Evolutionary conservation across 2,113 vertebrate genomes (phyloP), one percentile per base, ranked within the genome.

Genomic region (Phalacrocorax pelagicus): DNA sequence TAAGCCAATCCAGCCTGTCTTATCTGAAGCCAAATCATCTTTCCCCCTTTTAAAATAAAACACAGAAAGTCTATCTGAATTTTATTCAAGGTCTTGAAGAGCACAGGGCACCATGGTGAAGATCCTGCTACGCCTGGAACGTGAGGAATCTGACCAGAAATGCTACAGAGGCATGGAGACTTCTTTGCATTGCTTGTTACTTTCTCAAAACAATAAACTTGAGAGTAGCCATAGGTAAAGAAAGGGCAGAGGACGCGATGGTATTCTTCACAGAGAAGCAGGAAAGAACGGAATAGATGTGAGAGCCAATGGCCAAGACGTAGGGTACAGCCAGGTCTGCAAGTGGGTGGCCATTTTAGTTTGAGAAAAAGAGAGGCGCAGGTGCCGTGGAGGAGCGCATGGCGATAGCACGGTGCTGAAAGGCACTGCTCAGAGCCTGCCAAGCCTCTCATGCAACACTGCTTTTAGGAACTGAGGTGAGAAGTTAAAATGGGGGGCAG

Each of bases 381-480:
- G 21, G 44, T 52, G 61, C 26, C 10, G 0, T 1, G 10, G 47
- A 54, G 42, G 57, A 49, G 47, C 2, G 1, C 29, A 6, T 1
- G 18, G 69, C 1, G 27, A 46, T 4, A 88, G 59, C 55, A 7
- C 0, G 0, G 78, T 63, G 89, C 40, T 7, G 11, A 90, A 73
- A 84, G 69, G 70, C 59, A 12, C 44, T 11, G 47, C 49, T 24
- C 1, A 0, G 26, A 79, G 71, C 72, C 54, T 82, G 88, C 77
- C 90, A 44, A 66, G 58, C 46, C 79, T 51, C 62, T 22, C 5
- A 5, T 16, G 19, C 67, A 58, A 26, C 8, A 1, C 54, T 8
- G 12, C 2, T 32, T 44, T 70, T 49, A 90, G 84, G 40, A 85
- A 55, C 69, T 16, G 42, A 70, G 52, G 89, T 1, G 20, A 90